phyloP scores from a whole-genome alignment of 1,140 invertebrate genomes.

The Diabrotica virgifera region DNA sequence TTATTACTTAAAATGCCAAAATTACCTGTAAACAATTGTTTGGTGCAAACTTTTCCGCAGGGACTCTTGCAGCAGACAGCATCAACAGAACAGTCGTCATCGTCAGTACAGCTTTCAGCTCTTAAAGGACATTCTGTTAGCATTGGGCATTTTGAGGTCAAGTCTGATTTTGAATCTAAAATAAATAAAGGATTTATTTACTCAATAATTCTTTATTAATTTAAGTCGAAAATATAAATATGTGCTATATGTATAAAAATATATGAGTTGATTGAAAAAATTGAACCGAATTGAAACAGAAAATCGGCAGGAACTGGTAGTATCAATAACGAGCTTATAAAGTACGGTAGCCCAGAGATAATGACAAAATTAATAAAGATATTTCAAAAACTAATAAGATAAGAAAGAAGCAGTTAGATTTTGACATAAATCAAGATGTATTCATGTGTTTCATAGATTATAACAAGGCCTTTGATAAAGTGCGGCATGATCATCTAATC shows the following conservation, averaged over 20 bases:
- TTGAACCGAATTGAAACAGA: too few species aligned
- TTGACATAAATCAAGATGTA: too few species aligned
- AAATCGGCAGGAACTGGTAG: too few species aligned
- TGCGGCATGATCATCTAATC: too few species aligned
- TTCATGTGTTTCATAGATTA: too few species aligned
- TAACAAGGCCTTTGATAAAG: too few species aligned
- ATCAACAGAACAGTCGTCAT: conserved; percentile 46
- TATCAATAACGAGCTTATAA: too few species aligned
- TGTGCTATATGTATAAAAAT: not conserved
- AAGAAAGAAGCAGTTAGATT: too few species aligned
- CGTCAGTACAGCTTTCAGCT: conserved; percentile 43
- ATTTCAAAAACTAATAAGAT: too few species aligned
- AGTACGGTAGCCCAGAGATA: too few species aligned
- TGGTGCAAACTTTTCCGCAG: conserved; percentile 49
- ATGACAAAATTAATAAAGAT: too few species aligned
- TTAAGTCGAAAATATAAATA: not conserved
- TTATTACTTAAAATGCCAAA: not conserved
- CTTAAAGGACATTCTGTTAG: conserved; percentile 47
- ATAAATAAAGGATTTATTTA: not conserved
- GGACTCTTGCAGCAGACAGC: conserved; percentile 49
- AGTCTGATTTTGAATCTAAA: conserved; percentile 26
- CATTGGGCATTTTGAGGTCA: conserved; percentile 42
- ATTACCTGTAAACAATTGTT: conserved; percentile 49
- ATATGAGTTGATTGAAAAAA: too few species aligned
- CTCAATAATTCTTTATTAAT: not conserved